Conservation (phyloP, 2,113 vertebrate genomes). For the Probosciger aterrimus region DNA sequence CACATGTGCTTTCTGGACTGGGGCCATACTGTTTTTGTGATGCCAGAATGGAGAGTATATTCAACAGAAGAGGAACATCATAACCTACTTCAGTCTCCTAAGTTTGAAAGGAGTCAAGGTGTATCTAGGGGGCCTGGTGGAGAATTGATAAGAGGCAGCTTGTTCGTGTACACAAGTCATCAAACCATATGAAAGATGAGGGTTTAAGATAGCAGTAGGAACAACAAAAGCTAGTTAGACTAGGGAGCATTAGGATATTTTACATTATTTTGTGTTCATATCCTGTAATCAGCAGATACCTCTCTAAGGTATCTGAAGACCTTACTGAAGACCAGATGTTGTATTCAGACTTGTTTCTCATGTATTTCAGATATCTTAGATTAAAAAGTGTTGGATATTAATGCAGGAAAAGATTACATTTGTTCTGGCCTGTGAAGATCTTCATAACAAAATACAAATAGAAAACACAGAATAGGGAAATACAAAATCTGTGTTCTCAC, state of each 20-base stretch:
- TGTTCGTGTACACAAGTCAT: neutral
- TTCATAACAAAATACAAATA: neutral
- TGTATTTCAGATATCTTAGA: neutral
- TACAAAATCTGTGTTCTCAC: neutral
- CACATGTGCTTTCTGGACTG: neutral
- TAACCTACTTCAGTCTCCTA: neutral
- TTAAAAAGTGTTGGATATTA: neutral
- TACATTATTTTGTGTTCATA: neutral
- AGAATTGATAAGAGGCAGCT: neutral
- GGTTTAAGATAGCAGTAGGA: neutral
- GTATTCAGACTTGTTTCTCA: neutral
- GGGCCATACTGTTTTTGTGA: neutral
- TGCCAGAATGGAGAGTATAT: neutral
- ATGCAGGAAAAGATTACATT: neutral
- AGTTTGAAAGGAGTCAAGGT: neutral
- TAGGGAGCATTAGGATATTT: neutral
- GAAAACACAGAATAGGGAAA: neutral
- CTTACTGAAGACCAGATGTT: neutral
- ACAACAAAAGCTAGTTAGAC: neutral
- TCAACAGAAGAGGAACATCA: neutral
- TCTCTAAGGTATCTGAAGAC: neutral
- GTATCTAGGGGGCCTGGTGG: neutral
- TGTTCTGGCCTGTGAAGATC: neutral
- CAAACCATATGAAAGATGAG: neutral
- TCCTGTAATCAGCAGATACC: neutral